Conservation (phyloP, 2,888 invertebrate genomes). For the Busseola fusca region DNA sequence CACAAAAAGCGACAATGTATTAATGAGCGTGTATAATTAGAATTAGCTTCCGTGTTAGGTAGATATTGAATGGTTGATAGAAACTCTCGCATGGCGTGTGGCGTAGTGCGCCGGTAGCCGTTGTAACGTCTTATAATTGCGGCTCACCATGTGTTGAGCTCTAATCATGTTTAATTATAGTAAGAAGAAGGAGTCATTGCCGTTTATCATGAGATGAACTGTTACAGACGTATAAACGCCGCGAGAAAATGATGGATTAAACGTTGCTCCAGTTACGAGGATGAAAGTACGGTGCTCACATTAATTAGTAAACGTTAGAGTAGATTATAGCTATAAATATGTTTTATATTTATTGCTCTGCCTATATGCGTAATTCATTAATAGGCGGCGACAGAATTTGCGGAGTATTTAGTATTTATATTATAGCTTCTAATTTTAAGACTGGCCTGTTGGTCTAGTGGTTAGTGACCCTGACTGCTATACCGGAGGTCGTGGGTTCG, state of each 20-base stretch:
- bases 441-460: no score
- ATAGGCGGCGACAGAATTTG: background rate
- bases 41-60: conserved; percentile 80
- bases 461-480: no score
- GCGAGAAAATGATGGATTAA: conserved; percentile 80
- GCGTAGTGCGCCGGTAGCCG: conserved; percentile 80
- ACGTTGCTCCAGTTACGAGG: conserved; percentile 60
- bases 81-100: conserved; percentile 83
- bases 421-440: background rate
- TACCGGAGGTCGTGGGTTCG: no score
- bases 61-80: conserved; percentile 81
- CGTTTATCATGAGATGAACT: conserved; percentile 88
- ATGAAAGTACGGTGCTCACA: conserved; percentile 52
- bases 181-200: conserved; percentile 85
- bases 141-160: conserved; percentile 86
- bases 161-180: conserved; percentile 88
- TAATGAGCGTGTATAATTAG: conserved; percentile 74
- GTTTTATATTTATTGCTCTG: conserved; percentile 34
- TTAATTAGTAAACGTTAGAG: conserved; percentile 56
- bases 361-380: conserved; percentile 6
- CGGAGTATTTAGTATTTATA: background rate
- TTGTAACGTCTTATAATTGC: conserved; percentile 87
- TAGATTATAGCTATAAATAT: conserved; percentile 46
- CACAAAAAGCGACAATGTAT: conserved; percentile 69
- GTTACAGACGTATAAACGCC: conserved; percentile 83